Percentiles rank a stretch among this genome's conserved stretches.
Evolutionary conservation across 2,113 vertebrate genomes (phyloP).

Genomic region (Ascaphus truei): DNA sequence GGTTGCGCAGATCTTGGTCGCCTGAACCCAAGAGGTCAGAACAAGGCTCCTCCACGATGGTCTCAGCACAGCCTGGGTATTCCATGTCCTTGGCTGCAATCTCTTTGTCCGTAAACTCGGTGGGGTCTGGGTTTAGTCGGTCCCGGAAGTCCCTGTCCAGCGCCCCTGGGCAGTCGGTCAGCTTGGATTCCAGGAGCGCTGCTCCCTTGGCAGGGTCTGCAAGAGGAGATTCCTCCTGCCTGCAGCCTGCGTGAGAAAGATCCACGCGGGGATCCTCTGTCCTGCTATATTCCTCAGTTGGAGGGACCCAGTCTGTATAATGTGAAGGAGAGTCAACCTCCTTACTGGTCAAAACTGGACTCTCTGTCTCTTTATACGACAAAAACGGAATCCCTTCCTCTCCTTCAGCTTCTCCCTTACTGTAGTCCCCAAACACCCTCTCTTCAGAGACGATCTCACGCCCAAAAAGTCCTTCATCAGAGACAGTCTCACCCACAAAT

Average conservation of each 20-base stretch:
- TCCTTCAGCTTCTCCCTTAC: background rate
- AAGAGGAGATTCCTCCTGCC: background rate
- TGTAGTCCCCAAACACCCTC: background rate
- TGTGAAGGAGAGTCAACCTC: too few relatives aligned
- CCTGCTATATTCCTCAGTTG: too few relatives aligned
- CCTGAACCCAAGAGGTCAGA: background rate
- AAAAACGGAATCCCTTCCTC: background rate
- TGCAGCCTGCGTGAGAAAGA: background rate
- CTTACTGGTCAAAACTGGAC: background rate
- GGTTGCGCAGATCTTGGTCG: conserved; percentile 11
- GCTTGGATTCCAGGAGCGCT: background rate
- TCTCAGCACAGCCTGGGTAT: too few relatives aligned
- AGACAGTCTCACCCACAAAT: too few relatives aligned
- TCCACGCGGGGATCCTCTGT: background rate
- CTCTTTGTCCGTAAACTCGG: background rate
- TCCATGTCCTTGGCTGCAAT: background rate
- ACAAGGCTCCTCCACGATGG: background rate
- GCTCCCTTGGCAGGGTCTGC: background rate
- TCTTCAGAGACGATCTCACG: too few relatives aligned
- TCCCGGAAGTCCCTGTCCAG: conserved; percentile 17
- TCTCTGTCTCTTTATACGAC: background rate
- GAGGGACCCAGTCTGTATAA: too few relatives aligned
- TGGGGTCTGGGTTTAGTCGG: background rate
- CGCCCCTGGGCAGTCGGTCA: background rate
- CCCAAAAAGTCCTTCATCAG: too few relatives aligned